These are phyloP conservation scores for Herminia tarsipennalis DNA, from an alignment of 2,888 invertebrate genomes.

Conservation along the genomic window DNA sequence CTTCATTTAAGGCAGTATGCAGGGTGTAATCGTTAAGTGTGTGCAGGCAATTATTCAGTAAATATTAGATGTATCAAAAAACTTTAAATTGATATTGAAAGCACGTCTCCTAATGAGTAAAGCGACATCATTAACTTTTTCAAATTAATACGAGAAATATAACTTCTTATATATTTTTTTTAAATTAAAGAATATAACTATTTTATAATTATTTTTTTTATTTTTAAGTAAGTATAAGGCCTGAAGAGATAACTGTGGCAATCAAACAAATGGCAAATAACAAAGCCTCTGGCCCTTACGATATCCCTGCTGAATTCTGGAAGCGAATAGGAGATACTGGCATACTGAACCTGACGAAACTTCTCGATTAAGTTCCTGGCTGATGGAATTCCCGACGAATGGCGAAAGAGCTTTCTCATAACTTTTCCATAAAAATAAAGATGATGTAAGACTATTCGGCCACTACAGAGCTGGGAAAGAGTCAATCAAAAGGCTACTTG, in stretches of 20 bases:
- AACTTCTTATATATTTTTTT: too few species aligned
- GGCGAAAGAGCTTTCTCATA: slow-evolving; percentile 1
- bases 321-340: background rate
- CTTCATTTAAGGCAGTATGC: too few species aligned
- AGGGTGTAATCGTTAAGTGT: too few species aligned
- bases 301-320: background rate
- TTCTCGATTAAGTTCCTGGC: background rate
- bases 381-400: background rate
- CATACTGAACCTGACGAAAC: background rate
- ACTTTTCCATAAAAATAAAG: slow-evolving; percentile 8
- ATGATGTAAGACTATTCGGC: slow-evolving; percentile 3
- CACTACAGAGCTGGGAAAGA: slow-evolving; percentile 12
- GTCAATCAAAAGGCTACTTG: slow-evolving; percentile 2
- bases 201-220: too few species aligned
- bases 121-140: too few species aligned
- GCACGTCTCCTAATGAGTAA: too few species aligned
- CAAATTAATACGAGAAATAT: too few species aligned
- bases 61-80: too few species aligned
- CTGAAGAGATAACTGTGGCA: slow-evolving; percentile 2
- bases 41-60: too few species aligned
- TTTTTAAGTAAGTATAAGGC: too few species aligned
- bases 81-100: too few species aligned
- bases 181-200: too few species aligned
- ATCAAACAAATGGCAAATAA: slow-evolving; percentile 4
- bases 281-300: background rate